Base-by-base conservation (phyloP, 1,140 invertebrate species). In the Pogonomyrmex californicus region DNA sequence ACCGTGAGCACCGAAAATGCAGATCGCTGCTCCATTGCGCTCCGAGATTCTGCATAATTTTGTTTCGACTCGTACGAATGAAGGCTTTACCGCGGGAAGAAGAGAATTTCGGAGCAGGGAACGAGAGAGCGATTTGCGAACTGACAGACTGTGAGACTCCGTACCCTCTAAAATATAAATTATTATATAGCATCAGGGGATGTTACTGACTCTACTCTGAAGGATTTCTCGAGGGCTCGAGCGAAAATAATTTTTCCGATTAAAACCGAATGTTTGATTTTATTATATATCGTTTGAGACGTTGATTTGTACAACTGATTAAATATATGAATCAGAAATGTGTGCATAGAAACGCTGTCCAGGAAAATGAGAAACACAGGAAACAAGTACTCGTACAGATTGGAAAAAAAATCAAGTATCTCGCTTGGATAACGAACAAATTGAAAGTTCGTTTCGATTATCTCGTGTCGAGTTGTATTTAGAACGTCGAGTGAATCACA, bases 21-120 rank as follows among this genome's bases (percentile, higher is more conserved):
- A 79, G 88, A 87, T 76, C 73, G 88, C 73, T 38, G 54, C 41
- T 12, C 14, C 88, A 47, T 90, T 71, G 79, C 86, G 88, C 58
- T 56, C 49, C 65, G 88, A 90, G 86, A 90, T 85, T 90, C 86
- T 73, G 76, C 88, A 90, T 90, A 90, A 90, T 90, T 89, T 89
- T 54, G 88, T 60, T 51, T 51, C 60, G 82, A 77, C 41, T 49
- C 49, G 41, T 56, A 56, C 63, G 79, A 83, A 83, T 83, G 73
- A 75, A 83, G 68, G 68, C 36, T 75, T 73, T 49, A 75, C 66
- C 10, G 30, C 5, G 41, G 23, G 54, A 73, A 60, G 56, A 75
- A 23, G 33, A 60, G 68, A 36, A 44, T 83, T 66, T 82, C 41
- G n/a, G 30, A 33, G 38, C 33, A 9, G 36, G 6, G 49, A 54